phyloP scores from a whole-genome alignment of 2,888 invertebrate species.

The Perizoma affinitatum region DNA sequence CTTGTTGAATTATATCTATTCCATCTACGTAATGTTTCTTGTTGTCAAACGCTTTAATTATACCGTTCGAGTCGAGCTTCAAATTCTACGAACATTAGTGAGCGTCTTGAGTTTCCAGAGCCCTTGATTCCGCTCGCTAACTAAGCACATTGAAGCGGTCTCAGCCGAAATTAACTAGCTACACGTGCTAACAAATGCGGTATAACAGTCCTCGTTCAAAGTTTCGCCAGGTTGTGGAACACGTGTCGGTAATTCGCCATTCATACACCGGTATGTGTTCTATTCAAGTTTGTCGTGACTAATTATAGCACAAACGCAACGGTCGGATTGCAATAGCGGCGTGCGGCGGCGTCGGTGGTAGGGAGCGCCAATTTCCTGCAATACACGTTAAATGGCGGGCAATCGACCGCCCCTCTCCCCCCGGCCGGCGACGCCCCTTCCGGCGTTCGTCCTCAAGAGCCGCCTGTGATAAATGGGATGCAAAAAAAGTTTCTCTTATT shows the following conservation, averaged over 20 bases:
- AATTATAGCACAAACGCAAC: slow-evolving; percentile 56
- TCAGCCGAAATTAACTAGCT: slow-evolving; percentile 33
- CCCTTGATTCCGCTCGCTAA: slow-evolving; percentile 36
- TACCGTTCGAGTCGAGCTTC: slow-evolving; percentile 18
- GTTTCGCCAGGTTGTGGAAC: slow-evolving; percentile 33
- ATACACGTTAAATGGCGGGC: slow-evolving; percentile 63
- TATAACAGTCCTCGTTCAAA: slow-evolving; percentile 29
- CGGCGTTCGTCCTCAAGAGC: slow-evolving; percentile 38
- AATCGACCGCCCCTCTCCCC: slow-evolving; percentile 47
- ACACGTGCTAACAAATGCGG: slow-evolving; percentile 37
- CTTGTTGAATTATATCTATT: slow-evolving; percentile 24
- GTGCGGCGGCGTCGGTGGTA: slow-evolving; percentile 36
- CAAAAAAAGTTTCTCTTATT: slow-evolving; percentile 42
- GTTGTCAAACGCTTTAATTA: slow-evolving; percentile 35
- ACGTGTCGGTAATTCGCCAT: slow-evolving; percentile 41
- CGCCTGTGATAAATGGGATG: slow-evolving; percentile 43
- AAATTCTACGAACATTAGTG: slow-evolving; percentile 24
- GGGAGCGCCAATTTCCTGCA: slow-evolving; percentile 65
- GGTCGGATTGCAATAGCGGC: slow-evolving; percentile 50
- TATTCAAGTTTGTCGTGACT: slow-evolving; percentile 50
- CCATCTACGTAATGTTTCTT: slow-evolving; percentile 35
- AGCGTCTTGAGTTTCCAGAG: slow-evolving; percentile 26
- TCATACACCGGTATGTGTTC: slow-evolving; percentile 36
- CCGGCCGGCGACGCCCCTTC: slow-evolving; percentile 41
- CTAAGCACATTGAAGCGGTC: slow-evolving; percentile 33